Evolutionary conservation across 2,797 vertebrate species (phyloP), one percentile per base, ranked within the genome.

Genomic region (Odontamblyopus rebecca): DNA sequence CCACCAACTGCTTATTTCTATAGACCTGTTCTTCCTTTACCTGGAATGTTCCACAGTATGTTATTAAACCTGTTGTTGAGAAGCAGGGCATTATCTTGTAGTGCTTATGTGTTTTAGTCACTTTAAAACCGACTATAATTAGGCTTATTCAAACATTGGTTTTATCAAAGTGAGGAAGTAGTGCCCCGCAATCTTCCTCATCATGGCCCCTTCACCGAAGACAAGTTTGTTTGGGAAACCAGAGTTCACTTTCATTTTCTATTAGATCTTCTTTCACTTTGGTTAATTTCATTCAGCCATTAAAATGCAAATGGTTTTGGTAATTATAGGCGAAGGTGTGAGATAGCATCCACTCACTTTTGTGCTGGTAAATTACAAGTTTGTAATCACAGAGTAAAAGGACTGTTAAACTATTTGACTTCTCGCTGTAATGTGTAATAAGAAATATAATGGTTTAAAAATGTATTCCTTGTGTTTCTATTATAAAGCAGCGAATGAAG

Each of bases 231-330:
- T 75, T 75, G 60, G 61, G 51, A 80, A 67, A 68, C 66, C 79
- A 71, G 62, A 75, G 80, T 69, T 75, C 54, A 73, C 83, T 76
- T 62, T 76, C 54, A 77, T 85, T 85, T 89, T 87, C 78, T 82
- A 82, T 87, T 70, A 74, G 76, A 69, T 82, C 82, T 84, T 82
- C 82, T 84, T 82, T 87, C 83, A 86, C 90, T 81, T 82, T 84
- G 86, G 76, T 85, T 74, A 76, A 88, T 89, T 89, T 89, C 78
- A 86, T 84, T 86, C 84, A 78, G 50, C 73, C 75, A 92, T 93
- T 92, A 89, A 91, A 91, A 93, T 92, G 89, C 88, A 88, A 92
- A 93, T 90, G 65, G 79, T 85, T 89, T 73, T 76, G 85, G 87
- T 92, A 92, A 91, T 90, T 88, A 38, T 38, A 87, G 83, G 80